Conservation (phyloP, 2,797 vertebrate species). For the Coluber constrictor region DNA sequence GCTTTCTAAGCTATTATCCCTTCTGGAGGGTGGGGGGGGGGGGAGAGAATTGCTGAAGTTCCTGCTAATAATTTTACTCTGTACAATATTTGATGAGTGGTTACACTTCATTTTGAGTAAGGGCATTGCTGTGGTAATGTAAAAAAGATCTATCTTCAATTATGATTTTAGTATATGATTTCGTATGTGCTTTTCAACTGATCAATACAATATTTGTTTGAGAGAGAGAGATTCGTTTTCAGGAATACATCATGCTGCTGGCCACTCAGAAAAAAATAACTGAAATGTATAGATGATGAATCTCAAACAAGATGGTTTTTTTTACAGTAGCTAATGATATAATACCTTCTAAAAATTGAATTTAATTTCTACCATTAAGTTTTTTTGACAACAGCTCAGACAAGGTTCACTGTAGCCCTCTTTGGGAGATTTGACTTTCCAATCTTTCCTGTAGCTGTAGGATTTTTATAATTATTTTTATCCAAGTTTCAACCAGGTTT, state of each 20-base stretch:
- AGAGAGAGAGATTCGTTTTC: neutral
- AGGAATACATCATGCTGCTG: neutral
- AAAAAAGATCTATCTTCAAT: neutral
- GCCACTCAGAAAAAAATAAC: neutral
- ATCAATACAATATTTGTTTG: neutral
- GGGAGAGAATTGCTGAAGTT: neutral
- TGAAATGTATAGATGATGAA: neutral
- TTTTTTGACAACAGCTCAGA: neutral
- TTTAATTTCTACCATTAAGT: neutral
- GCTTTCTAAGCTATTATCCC: neutral
- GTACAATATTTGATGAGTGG: neutral
- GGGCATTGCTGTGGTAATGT: neutral
- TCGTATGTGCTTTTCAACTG: neutral
- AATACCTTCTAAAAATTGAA: neutral
- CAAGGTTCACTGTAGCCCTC: neutral
- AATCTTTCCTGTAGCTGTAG: neutral
- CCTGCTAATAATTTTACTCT: neutral
- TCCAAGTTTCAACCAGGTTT: neutral
- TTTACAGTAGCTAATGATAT: neutral
- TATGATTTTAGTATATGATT: neutral
- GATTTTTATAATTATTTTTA: neutral
- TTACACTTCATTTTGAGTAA: neutral
- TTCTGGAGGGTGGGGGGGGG: fast-evolving
- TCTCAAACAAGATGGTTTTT: neutral
- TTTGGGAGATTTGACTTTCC: neutral